Percentiles rank a stretch among this genome's conserved stretches.
Conservation (phyloP, 2,797 vertebrate species). For the Acanthornis magna region DNA sequence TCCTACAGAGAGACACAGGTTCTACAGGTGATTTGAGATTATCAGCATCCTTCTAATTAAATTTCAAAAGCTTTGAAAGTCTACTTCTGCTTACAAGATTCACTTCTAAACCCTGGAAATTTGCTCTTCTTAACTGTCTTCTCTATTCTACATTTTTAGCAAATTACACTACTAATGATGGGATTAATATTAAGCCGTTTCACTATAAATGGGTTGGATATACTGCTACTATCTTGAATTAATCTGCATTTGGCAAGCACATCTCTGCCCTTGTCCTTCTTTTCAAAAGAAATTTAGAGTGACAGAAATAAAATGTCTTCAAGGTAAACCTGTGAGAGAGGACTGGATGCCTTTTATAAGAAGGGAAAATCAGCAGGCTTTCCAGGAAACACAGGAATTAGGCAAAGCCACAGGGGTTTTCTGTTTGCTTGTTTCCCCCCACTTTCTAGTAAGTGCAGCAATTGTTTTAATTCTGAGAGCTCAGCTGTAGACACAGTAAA, state of each 20-base stretch:
- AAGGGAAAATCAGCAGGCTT: background rate
- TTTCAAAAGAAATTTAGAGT: background rate
- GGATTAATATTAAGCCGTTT: constrained; percentile 22
- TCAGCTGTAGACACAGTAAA: background rate
- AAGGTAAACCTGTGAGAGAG: background rate
- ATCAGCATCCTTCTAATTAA: background rate
- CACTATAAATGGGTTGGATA: background rate
- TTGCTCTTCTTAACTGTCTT: background rate
- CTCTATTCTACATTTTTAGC: background rate
- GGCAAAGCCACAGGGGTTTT: background rate
- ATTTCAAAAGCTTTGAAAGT: background rate
- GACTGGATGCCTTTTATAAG: background rate
- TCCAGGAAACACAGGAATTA: background rate
- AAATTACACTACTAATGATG: background rate
- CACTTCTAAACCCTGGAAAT: background rate
- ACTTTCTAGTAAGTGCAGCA: background rate
- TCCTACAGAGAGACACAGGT: background rate
- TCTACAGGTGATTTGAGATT: background rate
- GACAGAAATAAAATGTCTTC: background rate
- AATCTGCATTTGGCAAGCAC: background rate
- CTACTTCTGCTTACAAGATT: background rate
- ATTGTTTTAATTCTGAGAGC: background rate
- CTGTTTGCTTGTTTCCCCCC: background rate
- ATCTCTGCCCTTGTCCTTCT: background rate
- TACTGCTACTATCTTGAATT: background rate